These are phyloP conservation scores for Pseudomyrmex dendroicus DNA, from an alignment of 1,140 invertebrate species.

Conservation along the genomic window DNA sequence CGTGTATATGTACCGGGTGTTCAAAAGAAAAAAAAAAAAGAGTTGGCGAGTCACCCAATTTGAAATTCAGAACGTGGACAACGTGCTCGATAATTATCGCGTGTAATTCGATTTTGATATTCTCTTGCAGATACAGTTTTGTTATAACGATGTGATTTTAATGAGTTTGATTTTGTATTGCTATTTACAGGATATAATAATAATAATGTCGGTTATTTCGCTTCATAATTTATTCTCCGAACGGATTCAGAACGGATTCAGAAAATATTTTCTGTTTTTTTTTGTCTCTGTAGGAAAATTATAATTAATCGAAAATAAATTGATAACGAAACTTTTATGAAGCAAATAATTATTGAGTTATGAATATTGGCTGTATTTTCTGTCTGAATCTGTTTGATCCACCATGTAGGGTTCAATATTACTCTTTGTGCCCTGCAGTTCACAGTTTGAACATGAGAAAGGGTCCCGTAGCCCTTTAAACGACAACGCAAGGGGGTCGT, in stretches of 20 bases:
- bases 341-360: neutral
- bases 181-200: neutral
- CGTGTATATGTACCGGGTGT: conserved; percentile 60
- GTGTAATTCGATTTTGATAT: neutral
- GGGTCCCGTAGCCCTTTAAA: conserved; percentile 74
- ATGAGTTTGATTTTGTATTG: neutral
- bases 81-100: neutral
- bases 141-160: neutral
- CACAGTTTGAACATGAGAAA: conserved; percentile 24
- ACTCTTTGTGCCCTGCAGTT: neutral
- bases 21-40: neutral
- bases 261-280: neutral
- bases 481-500: conserved; percentile 72
- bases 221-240: conserved; percentile 24
- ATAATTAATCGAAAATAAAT: too few species aligned
- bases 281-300: neutral
- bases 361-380: neutral
- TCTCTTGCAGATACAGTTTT: neutral
- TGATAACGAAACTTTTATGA: too few species aligned
- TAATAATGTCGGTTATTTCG: neutral
- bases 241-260: too few species aligned
- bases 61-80: neutral
- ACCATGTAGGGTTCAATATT: conserved; percentile 34
- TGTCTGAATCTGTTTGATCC: neutral
- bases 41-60: neutral